These are phyloP conservation scores for Dunckerocampus dactyliophorus DNA, from an alignment of 2,113 vertebrate species.

Conservation along the genomic window DNA sequence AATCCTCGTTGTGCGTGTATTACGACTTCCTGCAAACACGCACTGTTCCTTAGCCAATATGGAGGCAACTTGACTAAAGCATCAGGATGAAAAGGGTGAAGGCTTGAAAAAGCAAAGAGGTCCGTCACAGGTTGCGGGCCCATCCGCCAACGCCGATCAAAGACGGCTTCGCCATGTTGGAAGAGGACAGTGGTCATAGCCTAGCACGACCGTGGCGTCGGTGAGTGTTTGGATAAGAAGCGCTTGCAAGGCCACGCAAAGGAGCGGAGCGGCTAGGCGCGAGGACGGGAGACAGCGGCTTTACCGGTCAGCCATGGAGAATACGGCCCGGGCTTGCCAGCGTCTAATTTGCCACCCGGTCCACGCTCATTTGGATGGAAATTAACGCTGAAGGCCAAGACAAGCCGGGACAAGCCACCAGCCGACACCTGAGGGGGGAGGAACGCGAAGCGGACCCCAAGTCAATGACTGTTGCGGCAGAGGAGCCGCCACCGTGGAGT, in stretches of 20 bases:
- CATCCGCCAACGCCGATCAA: constrained; percentile 76
- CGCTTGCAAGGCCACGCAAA: constrained; percentile 60
- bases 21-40: constrained; percentile 80
- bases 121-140: constrained; percentile 68
- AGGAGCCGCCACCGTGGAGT: constrained; percentile 95
- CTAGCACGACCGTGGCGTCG: constrained; percentile 58
- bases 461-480: constrained; percentile 96
- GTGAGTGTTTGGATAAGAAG: constrained; percentile 65
- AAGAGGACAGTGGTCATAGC: constrained; percentile 48
- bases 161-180: constrained; percentile 65
- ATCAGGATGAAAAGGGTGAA: constrained; percentile 85
- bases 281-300: constrained; percentile 70
- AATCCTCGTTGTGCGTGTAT: neutral
- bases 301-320: constrained; percentile 83
- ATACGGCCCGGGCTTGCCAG: constrained; percentile 82
- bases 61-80: constrained; percentile 94
- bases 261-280: constrained; percentile 54
- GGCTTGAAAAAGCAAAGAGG: constrained; percentile 70
- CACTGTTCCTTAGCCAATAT: constrained; percentile 91
- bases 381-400: constrained; percentile 61
- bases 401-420: constrained; percentile 54
- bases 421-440: constrained; percentile 67
- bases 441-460: constrained; percentile 74
- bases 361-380: constrained; percentile 77
- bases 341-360: constrained; percentile 66